phyloP scores from a whole-genome alignment of 2,113 vertebrate genomes.

The Trichechus manatus region DNA sequence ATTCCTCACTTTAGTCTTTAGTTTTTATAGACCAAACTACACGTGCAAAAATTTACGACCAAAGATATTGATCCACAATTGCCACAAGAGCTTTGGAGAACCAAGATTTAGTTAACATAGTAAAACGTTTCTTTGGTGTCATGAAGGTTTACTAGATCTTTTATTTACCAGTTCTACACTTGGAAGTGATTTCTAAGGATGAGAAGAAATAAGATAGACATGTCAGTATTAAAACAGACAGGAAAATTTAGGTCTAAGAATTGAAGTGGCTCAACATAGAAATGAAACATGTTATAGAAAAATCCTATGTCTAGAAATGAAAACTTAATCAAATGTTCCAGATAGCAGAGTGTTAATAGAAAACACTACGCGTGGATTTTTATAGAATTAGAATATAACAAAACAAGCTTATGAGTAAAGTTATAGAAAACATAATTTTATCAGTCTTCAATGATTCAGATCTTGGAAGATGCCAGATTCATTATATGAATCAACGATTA shows the following conservation, averaged over 20 bases:
- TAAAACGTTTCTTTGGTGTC: conserved; percentile 62
- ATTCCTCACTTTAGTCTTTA: conserved; percentile 41
- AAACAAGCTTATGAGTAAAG: conserved; percentile 65
- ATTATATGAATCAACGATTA: conserved; percentile 65
- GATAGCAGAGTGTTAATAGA: conserved; percentile 65
- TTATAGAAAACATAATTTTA: conserved; percentile 64
- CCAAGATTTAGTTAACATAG: conserved; percentile 48
- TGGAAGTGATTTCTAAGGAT: conserved; percentile 74
- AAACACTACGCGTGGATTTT: conserved; percentile 37
- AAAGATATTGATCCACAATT: conserved; percentile 41
- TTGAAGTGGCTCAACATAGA: background rate
- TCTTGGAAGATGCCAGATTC: conserved; percentile 53
- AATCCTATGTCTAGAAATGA: conserved; percentile 48
- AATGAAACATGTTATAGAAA: conserved; percentile 54
- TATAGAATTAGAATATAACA: conserved; percentile 58
- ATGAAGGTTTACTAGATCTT: conserved; percentile 56
- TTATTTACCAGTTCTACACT: conserved; percentile 73
- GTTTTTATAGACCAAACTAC: conserved; percentile 40
- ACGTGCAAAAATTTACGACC: background rate
- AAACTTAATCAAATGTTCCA: conserved; percentile 59
- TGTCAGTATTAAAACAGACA: conserved; percentile 66
- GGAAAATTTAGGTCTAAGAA: conserved; percentile 75
- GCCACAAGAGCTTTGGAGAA: conserved; percentile 30
- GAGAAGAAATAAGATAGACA: conserved; percentile 71
- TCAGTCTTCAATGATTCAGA: conserved; percentile 53